These are phyloP conservation scores for Ranitomeya variabilis DNA, from an alignment of 2,113 vertebrate genomes.

Conservation along the genomic window DNA sequence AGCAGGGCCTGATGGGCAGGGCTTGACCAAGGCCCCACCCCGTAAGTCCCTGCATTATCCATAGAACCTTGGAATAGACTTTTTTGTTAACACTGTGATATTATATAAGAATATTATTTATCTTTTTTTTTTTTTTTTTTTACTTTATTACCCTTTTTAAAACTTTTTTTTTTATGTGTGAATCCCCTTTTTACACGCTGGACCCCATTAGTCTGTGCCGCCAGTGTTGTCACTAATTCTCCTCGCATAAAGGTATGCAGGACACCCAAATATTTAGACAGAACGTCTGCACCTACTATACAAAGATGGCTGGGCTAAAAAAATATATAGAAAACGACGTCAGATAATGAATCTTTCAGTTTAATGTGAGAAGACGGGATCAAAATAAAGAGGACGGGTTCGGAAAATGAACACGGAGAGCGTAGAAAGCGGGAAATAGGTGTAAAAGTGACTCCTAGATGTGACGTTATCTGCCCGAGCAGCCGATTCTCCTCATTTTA, in stretches of 20 bases:
- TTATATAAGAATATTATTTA: too few relatives aligned
- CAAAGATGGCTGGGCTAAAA: slow-evolving; percentile 31
- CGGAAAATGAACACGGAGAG: not conserved
- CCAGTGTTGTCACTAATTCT: slow-evolving; percentile 26
- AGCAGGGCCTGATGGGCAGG: too few relatives aligned
- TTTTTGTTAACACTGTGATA: too few relatives aligned
- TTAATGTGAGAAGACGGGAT: slow-evolving; percentile 12
- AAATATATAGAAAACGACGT: not conserved
- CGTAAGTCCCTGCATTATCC: too few relatives aligned
- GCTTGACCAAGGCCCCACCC: too few relatives aligned
- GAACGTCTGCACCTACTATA: slow-evolving; percentile 44
- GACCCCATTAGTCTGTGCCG: not conserved
- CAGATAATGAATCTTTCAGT: slow-evolving; percentile 24
- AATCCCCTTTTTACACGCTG: not conserved
- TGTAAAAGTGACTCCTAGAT: not conserved
- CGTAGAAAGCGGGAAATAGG: not conserved
- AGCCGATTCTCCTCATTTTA: not conserved
- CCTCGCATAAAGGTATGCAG: slow-evolving; percentile 45
- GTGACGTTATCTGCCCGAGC: not conserved
- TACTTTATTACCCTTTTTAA: not conserved
- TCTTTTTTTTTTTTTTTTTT: too few relatives aligned
- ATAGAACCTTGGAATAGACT: too few relatives aligned
- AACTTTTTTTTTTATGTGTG: not conserved
- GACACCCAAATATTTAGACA: slow-evolving; percentile 54
- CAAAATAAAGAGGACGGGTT: slow-evolving; percentile 8